Percentiles rank a stretch among this genome's conserved stretches.
Conservation (phyloP, 2,113 vertebrate genomes). For the Thamnaconus septentrionalis region DNA sequence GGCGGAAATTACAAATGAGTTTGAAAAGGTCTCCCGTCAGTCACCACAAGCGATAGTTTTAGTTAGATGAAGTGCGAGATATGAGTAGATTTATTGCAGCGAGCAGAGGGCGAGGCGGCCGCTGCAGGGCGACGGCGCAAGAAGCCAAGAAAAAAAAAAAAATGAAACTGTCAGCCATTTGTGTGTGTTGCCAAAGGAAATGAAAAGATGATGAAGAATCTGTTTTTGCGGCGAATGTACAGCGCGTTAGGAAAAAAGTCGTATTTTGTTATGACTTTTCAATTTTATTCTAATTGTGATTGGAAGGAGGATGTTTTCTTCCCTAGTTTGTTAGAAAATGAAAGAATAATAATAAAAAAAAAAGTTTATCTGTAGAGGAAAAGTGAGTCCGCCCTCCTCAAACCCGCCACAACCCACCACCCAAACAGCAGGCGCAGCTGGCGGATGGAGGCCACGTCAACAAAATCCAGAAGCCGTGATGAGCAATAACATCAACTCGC, state of each 20-base stretch:
- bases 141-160: slow-evolving; percentile 35
- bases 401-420: no score
- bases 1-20: slow-evolving; percentile 19
- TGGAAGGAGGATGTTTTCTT: no score
- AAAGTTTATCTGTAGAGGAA: no score
- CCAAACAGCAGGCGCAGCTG: slow-evolving; percentile 7
- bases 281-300: no score
- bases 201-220: slow-evolving; percentile 14
- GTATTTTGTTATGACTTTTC: no score
- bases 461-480: slow-evolving; percentile 10
- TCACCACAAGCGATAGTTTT: slow-evolving; percentile 10
- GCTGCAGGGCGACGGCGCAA: slow-evolving; percentile 13
- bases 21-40: slow-evolving; percentile 13
- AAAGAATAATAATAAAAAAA: no score
- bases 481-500: slow-evolving; percentile 37
- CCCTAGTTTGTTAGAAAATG: no score
- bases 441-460: background rate
- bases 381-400: no score
- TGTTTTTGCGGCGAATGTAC: background rate
- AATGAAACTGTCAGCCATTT: slow-evolving; percentile 35
- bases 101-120: background rate
- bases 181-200: slow-evolving; percentile 57
- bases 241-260: no score
- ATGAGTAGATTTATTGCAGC: slow-evolving; percentile 21
- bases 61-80: slow-evolving; percentile 9